Evolutionary conservation across 2,113 vertebrate species (phyloP).

Genomic region (Pontoporia blainvillei): DNA sequence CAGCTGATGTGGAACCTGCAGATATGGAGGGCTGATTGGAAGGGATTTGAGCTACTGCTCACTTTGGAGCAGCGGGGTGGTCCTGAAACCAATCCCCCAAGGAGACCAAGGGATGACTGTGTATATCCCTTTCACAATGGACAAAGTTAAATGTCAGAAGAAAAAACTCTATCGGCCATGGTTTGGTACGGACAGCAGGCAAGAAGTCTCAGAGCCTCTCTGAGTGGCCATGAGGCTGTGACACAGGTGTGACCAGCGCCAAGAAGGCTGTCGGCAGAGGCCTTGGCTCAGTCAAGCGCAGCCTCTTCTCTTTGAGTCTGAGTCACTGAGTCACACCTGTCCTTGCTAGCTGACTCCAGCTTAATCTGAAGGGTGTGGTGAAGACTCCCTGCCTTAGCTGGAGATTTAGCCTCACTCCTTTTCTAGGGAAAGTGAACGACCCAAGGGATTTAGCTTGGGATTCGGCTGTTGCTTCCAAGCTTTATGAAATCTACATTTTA

Average conservation of each 20-base stretch:
- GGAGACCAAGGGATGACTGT: too few relatives aligned
- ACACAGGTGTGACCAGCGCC: not conserved
- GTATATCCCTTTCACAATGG: not conserved
- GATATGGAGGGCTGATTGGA: not conserved
- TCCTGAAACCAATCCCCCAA: not conserved
- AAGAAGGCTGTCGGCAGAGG: not conserved
- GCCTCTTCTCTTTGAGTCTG: not conserved
- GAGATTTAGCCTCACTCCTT: not conserved
- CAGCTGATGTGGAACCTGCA: not conserved
- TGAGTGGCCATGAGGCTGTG: not conserved
- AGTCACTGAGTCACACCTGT: constrained; percentile 16
- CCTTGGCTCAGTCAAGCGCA: not conserved
- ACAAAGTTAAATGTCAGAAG: not conserved
- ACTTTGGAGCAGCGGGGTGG: too few relatives aligned
- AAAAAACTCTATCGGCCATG: not conserved
- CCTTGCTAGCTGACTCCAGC: not conserved
- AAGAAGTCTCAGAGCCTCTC: not conserved
- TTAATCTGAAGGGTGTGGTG: not conserved
- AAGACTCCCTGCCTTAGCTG: not conserved
- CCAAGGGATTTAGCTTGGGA: not conserved
- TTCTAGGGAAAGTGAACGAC: not conserved
- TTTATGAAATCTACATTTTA: constrained; percentile 29
- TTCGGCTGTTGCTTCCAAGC: not conserved
- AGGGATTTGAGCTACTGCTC: too few relatives aligned
- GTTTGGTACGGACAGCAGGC: not conserved